Base-by-base conservation (phyloP, 2,113 vertebrate genomes). In the Quiscalus mexicanus region DNA sequence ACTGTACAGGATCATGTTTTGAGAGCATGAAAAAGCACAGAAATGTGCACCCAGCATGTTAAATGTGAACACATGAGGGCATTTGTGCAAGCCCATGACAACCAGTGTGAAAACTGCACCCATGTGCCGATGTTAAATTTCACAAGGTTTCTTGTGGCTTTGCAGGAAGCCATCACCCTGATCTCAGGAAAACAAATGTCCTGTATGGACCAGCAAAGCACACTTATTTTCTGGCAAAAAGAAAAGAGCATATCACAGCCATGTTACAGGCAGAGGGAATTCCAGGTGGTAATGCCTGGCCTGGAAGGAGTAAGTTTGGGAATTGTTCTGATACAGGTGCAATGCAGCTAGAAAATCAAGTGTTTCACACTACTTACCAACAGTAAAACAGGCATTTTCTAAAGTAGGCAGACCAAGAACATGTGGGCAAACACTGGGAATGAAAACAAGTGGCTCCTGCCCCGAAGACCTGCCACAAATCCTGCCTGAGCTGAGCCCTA, bases 121-220 rank as follows among this genome's bases (percentile, higher is more conserved):
- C 8, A 2, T 0, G 0, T 10, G 31, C 41, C 35, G 5, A 22
- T 10, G 22, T 2, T 31, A 19, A 28, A 58, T 62, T 60, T 68
- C 50, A 56, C n/a, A 23, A 67, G 60, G 37, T 37, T 76, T 58
- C 68, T 33, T 8, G 1, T 9, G 45, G 73, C 41, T 81, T 58
- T 74, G 37, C 28, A 15, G 1, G 50, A 42, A 60, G 16, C 56
- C 22, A 53, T 15, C 3, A 1, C 15, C 19, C 19, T 7, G 9
- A 68, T 18, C 42, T 42, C 39, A 27, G 44, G 18, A 37, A 67
- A 83, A 55, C 10, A 37, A 31, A 13, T 13, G 15, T 24, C 33
- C 39, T 49, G 14, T 21, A 21, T 0, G 2, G 37, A 70, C 12
- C 27, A 65, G 45, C 18, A 73, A 65, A 71, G 31, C 4, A 47